Evolutionary conservation across 2,888 invertebrate genomes (phyloP).

Genomic region (Laothoe populi): DNA sequence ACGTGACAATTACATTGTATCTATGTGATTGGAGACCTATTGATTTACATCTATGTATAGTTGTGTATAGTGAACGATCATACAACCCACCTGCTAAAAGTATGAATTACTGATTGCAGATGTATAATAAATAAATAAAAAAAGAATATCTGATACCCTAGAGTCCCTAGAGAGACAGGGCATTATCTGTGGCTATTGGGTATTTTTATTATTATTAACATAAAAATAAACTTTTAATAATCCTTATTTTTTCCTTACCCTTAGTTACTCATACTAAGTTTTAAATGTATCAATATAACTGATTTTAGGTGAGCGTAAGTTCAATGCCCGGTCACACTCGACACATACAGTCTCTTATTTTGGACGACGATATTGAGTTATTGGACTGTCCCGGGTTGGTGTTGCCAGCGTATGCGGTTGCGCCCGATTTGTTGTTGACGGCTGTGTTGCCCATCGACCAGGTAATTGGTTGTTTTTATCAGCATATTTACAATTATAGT

Average conservation of each 20-base stretch:
- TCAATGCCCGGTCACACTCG: conserved; percentile 99
- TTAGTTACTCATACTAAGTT: conserved; percentile 39
- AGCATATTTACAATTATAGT: background rate
- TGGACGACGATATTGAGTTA: conserved; percentile 91
- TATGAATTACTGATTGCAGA: no score
- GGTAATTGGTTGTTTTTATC: conserved; percentile 60
- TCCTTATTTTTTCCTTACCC: conserved; percentile 2
- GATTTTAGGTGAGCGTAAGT: conserved; percentile 90
- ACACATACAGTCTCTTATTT: conserved; percentile 95
- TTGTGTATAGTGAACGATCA: no score
- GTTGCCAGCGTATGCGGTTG: conserved; percentile 98
- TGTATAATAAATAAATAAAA: no score
- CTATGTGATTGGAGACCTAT: no score
- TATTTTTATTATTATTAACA: no score
- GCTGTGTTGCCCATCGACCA: conserved; percentile 99
- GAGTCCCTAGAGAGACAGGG: no score
- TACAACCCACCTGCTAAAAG: no score
- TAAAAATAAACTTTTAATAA: background rate
- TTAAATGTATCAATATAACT: no score
- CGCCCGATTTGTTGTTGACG: conserved; percentile 97
- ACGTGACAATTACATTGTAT: no score
- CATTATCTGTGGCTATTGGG: no score
- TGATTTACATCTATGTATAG: no score
- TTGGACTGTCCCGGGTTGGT: conserved; percentile 99
- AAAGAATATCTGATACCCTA: no score